phyloP scores from a whole-genome alignment of 2,888 invertebrate species.

The Carpatolechia fugitivella region DNA sequence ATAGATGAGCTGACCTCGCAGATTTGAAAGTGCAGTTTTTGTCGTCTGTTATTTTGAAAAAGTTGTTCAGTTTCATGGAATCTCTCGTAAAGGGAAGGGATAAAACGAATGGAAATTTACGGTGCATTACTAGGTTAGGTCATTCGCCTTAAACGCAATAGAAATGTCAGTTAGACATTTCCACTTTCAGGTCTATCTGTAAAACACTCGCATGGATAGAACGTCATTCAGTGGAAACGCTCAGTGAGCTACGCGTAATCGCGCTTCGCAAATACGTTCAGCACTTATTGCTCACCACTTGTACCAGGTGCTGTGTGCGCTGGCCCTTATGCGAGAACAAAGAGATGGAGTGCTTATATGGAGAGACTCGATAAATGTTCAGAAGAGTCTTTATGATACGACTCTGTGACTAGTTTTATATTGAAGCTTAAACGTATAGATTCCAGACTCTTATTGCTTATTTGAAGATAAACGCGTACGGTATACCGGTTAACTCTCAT shows the following conservation, averaged over 20 bases:
- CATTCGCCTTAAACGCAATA: too few relatives aligned
- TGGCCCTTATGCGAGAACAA: slow-evolving; percentile 24
- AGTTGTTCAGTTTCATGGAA: too few relatives aligned
- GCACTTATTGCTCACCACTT: slow-evolving; percentile 28
- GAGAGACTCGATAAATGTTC: slow-evolving; percentile 10
- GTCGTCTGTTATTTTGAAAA: too few relatives aligned
- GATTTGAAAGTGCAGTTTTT: too few relatives aligned
- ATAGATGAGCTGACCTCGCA: too few relatives aligned
- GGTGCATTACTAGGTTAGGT: too few relatives aligned
- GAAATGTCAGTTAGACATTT: background rate
- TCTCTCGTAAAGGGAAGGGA: background rate
- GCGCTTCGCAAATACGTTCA: slow-evolving; percentile 28
- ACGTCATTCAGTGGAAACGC: slow-evolving; percentile 8
- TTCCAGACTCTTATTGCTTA: background rate
- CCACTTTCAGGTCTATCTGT: background rate
- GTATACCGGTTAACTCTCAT: background rate
- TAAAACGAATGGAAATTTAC: too few relatives aligned
- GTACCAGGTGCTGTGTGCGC: slow-evolving; percentile 24
- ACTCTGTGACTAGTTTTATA: background rate
- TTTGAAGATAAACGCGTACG: too few relatives aligned
- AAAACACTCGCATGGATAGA: background rate
- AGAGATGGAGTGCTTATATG: slow-evolving; percentile 13
- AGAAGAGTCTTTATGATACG: background rate
- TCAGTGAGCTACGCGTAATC: slow-evolving; percentile 22
- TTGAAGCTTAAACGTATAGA: too few relatives aligned